Evolutionary conservation across 2,888 invertebrate species (phyloP), one percentile per base, ranked within the genome.

Genomic region (Drosophila testacea): DNA sequence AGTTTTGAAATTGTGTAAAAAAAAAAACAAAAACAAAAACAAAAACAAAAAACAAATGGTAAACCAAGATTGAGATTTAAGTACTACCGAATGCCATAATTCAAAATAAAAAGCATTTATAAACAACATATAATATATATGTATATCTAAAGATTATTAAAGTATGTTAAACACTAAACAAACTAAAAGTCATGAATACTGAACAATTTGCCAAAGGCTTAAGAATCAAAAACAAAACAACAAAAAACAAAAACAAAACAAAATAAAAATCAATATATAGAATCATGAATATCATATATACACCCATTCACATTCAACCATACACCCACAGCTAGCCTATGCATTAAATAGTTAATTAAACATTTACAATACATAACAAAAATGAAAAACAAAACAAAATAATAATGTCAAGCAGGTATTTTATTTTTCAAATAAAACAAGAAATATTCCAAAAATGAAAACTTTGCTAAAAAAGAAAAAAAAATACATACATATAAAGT

Each of bases 141-240:
- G 60, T 63, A 71, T 64, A 55, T 55, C 50, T 56, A 71, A 76
- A 65, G 77, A 62, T 56, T 67, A 61, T 46, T 47, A 47, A 84
- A 63, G 69, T 84, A 73, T 79, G 73, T 81, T 84, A 67, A 79
- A 82, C 67, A 77, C 67, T 73, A 57, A 59, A 59, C 61, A 72
- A 78, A 86, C 87, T 83, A 69, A 75, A 83, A 84, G 79, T 83
- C 76, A 86, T 73, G 69, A 73, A 88, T 77, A 85, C 73, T 83
- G 83, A 83, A 86, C 83, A 83, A 86, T 83, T 89, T 84, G 89
- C 87, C 86, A 89, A 89, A 86, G 89, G 86, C 89, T 79, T 75
- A 76, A 87, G 73, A 87, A 85, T 80, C 87, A 85, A 73, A 84
- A 87, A 76, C 5, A 55, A 56, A 64, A 59, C 71, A 87, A 87